Conservation (phyloP, 2,797 vertebrate genomes). For the Austrolebias charrua region DNA sequence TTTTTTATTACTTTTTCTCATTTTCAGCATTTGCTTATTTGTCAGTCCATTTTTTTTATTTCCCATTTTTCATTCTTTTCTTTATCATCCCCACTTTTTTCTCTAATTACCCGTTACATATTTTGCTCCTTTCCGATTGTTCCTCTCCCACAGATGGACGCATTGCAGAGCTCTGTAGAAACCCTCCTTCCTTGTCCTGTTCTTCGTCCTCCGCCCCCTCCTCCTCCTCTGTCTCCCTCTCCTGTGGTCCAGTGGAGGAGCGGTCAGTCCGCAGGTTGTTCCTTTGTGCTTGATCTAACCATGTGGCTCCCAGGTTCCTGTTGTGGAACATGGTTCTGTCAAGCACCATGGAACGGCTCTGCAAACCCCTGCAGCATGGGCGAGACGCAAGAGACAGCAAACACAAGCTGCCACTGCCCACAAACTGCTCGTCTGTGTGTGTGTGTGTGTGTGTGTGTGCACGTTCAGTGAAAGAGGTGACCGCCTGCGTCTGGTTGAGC, state of each 20-base stretch:
- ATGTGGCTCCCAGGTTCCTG: conserved; percentile 97
- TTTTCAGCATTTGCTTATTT: background rate
- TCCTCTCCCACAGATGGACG: background rate
- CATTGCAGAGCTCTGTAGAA: conserved; percentile 17
- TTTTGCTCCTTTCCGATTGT: conserved; percentile 37
- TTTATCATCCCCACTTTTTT: background rate
- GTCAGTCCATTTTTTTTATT: background rate
- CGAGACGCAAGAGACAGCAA: conserved; percentile 83
- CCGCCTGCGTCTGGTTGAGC: conserved; percentile 27
- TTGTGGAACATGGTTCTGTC: conserved; percentile 99
- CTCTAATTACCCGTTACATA: background rate
- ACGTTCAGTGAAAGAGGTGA: conserved; percentile 30
- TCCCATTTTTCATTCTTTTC: background rate
- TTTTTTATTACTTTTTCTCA: background rate
- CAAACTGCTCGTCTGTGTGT: conserved; percentile 42
- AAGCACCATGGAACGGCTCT: conserved; percentile 99
- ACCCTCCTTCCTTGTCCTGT: conserved; percentile 63
- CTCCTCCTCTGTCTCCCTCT: conserved; percentile 66
- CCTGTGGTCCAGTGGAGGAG: conserved; percentile 92
- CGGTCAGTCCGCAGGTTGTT: conserved; percentile 94
- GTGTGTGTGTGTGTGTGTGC: conserved; percentile 33
- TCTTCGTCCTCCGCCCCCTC: conserved; percentile 10
- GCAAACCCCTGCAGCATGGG: conserved; percentile 97
- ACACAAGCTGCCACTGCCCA: conserved; percentile 33
- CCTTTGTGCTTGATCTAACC: conserved; percentile 99